Evolutionary conservation across 2,888 invertebrate species (phyloP).

Genomic region (Campoplex capitator): DNA sequence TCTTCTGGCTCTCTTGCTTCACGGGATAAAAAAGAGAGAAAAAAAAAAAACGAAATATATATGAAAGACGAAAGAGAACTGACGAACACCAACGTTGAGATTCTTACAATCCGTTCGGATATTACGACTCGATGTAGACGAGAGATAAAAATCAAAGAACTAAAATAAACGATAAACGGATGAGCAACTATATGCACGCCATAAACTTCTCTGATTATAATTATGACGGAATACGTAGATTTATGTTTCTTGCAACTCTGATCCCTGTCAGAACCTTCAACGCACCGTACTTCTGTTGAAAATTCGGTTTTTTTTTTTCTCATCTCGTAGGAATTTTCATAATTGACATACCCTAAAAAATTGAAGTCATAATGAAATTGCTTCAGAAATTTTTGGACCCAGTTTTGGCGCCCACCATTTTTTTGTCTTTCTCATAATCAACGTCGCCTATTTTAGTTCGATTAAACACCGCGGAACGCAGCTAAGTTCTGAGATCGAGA

Average conservation of each 20-base stretch:
- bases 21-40: slow-evolving; percentile 41
- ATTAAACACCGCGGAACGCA: not conserved
- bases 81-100: slow-evolving; percentile 66
- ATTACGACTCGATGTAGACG: slow-evolving; percentile 48
- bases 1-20: slow-evolving; percentile 56
- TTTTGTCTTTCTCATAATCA: not conserved
- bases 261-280: not conserved
- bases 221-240: slow-evolving; percentile 40
- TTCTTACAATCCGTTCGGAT: slow-evolving; percentile 48
- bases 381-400: not conserved
- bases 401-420: not conserved
- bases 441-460: not conserved
- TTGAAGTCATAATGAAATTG: not conserved
- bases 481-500: not conserved
- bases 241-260: slow-evolving; percentile 19
- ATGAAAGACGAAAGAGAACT: slow-evolving; percentile 52
- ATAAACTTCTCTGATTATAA: slow-evolving; percentile 21
- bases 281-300: not conserved
- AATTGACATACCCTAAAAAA: not conserved
- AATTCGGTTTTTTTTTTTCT: not conserved
- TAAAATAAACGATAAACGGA: not conserved
- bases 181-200: not conserved
- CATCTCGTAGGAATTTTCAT: not conserved
- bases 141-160: slow-evolving; percentile 53
- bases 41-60: not conserved